Conservation (phyloP, 2,888 invertebrate species). For the Melanostoma scalare region DNA sequence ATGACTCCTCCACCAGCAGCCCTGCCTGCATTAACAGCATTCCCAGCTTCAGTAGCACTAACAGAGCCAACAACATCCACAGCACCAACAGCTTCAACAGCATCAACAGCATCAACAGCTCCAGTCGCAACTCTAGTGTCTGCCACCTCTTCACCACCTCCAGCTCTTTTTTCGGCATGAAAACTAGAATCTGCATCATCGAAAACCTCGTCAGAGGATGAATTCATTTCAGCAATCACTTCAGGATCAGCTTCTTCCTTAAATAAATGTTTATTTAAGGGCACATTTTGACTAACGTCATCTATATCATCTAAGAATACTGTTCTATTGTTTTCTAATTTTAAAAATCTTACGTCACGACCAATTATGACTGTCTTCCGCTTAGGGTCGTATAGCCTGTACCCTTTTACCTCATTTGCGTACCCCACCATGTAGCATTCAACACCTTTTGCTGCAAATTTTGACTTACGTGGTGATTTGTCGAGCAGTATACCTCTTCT, state of each 20-base stretch:
- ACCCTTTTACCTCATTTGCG: background rate
- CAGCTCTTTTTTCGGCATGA: too few relatives aligned
- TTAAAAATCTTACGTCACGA: constrained; percentile 9
- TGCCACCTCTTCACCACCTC: too few relatives aligned
- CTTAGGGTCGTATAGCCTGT: background rate
- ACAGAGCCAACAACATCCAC: background rate
- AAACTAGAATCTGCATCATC: too few relatives aligned
- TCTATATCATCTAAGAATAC: too few relatives aligned
- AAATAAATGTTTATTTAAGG: too few relatives aligned
- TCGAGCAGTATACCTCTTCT: constrained; percentile 15
- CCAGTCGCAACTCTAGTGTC: too few relatives aligned
- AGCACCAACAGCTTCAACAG: too few relatives aligned
- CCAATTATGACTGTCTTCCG: constrained; percentile 10
- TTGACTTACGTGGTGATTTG: constrained; percentile 25
- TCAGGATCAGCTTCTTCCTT: too few relatives aligned
- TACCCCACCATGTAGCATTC: background rate
- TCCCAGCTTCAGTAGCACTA: background rate
- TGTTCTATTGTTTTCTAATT: background rate
- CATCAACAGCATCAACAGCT: too few relatives aligned
- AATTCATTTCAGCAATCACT: too few relatives aligned
- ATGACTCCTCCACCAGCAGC: background rate
- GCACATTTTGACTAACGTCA: too few relatives aligned
- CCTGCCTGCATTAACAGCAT: background rate
- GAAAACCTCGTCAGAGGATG: too few relatives aligned
- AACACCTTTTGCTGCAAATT: constrained; percentile 30